Evolutionary conservation across 2,797 vertebrate species (phyloP).

Genomic region (Spizella passerina): DNA sequence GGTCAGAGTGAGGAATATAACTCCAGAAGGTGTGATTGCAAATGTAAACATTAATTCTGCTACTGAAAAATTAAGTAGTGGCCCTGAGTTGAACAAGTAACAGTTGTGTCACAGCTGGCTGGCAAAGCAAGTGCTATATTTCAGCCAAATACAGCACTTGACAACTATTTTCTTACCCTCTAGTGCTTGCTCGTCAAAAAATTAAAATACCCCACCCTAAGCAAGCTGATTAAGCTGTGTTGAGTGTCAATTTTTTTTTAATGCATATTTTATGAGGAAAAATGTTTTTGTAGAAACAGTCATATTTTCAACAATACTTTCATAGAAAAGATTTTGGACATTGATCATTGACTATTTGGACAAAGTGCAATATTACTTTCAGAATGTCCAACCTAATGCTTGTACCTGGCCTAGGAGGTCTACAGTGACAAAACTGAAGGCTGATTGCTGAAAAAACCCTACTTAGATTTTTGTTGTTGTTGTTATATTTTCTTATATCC

Average conservation of each 20-base stretch:
- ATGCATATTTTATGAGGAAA: neutral
- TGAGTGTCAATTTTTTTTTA: neutral
- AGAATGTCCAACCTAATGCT: neutral
- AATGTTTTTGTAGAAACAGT: neutral
- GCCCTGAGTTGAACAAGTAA: neutral
- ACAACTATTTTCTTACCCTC: neutral
- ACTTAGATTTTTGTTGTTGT: neutral
- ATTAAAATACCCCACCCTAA: neutral
- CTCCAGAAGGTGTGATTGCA: constrained; percentile 32
- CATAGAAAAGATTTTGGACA: neutral
- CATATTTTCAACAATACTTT: neutral
- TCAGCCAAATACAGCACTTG: neutral
- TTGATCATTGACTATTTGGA: neutral
- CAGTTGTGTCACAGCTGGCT: neutral
- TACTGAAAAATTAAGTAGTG: neutral
- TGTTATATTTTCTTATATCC: too few species aligned
- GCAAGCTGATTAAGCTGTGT: neutral
- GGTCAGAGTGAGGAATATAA: constrained; percentile 33
- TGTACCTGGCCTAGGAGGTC: neutral
- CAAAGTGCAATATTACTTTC: neutral
- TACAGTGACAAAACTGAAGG: neutral
- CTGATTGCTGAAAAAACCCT: neutral
- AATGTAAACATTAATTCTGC: neutral
- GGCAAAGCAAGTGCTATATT: neutral
- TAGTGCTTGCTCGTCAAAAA: neutral